Base-by-base conservation (phyloP, 2,113 vertebrate genomes). In the Hemiprocne comata region DNA sequence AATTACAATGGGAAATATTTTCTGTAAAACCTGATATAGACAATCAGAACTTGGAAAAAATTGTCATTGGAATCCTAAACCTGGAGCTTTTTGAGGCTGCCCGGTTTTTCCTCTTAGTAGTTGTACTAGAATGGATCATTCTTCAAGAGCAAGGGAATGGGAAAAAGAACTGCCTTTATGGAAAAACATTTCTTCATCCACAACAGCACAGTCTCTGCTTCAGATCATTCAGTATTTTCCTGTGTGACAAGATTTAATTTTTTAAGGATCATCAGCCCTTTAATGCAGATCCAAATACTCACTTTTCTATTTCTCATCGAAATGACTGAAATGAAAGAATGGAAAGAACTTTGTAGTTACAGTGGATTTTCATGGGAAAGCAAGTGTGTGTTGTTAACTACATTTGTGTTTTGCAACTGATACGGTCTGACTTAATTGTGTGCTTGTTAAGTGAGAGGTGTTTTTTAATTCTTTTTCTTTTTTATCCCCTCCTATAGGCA, bases 391-490 rank as follows among this genome's bases (percentile, higher is more conserved):
- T 26, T 86, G 40, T 78, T 36, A 76, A 69, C 36, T 73, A 28
- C n/a, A 16, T 71, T 86, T 85, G 34, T 65, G 31, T 70, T 89
- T 92, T 93, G 78, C 89, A 70, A 12, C 38, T 69, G 40, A 58
- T 92, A 28, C 3, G 17, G 23, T 88, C 81, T 90, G 91, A 95
- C 79, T 96, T 96, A 70, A 91, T 8, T 61, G 53, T 57, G 71
- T 67, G 54, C 90, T 96, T 34, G 13, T 86, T 94, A 92, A 4
- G 11, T 82, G 93, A 90, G 85, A 91, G 62, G 57, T 91, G 86
- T 94, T 96, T 96, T 97, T 94, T 93, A 90, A 74, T 82, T 31
- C 48, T 40, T 79, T 87, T 81, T 38, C 20, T 13, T 9, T 48
- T 70, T 78, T 20, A 19, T 7, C 6, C 3, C 26, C 26, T 3